Evolutionary conservation across 2,797 vertebrate species (phyloP), one percentile per base, ranked within the genome.

Genomic region (Apogon talboti): DNA sequence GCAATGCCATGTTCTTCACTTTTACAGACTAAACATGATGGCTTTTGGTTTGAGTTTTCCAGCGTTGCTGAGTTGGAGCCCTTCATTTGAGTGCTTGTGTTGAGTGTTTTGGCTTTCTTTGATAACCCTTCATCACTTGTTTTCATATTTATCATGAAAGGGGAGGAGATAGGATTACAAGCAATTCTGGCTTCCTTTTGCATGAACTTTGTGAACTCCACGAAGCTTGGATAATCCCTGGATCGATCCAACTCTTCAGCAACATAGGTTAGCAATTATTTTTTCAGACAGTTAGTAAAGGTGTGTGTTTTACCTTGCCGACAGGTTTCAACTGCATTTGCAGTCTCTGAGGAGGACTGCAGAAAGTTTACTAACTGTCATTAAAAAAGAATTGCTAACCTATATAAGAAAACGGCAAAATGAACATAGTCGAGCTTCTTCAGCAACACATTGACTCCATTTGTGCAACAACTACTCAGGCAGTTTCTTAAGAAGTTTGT

Each of bases 391-490:
- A n/a, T n/a, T n/a, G n/a, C n/a, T n/a, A n/a, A n/a, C n/a, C n/a
- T n/a, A n/a, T n/a, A n/a, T n/a, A n/a, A n/a, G n/a, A n/a, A n/a
- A n/a, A n/a, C n/a, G n/a, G n/a, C n/a, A n/a, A n/a, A n/a, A n/a
- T n/a, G n/a, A n/a, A n/a, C n/a, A n/a, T n/a, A n/a, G n/a, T n/a
- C n/a, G n/a, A n/a, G n/a, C n/a, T n/a, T 72, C 54, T 1, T 74
- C 54, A 0, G 56, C 69, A 30, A 74, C 51, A 73, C 85, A 81
- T 44, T 72, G 44, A 52, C 51, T 69, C 74, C 65, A 80, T 44
- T 47, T 77, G 14, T 41, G 65, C 12, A 61, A 60, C 13, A 71
- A 48, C 62, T 66, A 79, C 7, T 35, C 70, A 0, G 78, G 78
- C 12, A 72, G 10, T 47, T 79, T 81, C 15, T 70, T 52, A 1